Evolutionary conservation across 2,888 invertebrate species (phyloP).

Genomic region (Cheiracanthium punctorium): DNA sequence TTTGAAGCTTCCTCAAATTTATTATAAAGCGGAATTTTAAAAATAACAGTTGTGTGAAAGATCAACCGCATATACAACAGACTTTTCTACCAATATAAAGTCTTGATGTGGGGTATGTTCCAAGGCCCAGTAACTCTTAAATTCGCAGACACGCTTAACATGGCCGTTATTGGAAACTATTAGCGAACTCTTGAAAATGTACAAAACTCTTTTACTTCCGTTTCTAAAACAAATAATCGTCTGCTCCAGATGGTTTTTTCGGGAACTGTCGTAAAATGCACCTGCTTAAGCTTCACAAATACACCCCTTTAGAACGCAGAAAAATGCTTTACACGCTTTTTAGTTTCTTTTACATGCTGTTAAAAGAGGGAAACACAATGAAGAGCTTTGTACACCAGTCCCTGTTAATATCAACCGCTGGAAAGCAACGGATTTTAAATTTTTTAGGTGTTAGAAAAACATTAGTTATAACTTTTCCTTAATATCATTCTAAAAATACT

Average conservation of each 20-base stretch:
- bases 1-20: no score
- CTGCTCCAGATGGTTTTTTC: slow-evolving; percentile 31
- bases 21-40: no score
- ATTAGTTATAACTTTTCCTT: not conserved
- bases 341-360: not conserved
- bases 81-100: no score
- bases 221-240: slow-evolving; percentile 24
- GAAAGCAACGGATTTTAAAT: not conserved
- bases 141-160: no score
- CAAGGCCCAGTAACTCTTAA: no score
- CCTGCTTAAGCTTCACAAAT: slow-evolving; percentile 52
- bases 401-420: not conserved
- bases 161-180: no score
- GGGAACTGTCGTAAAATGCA: slow-evolving; percentile 57
- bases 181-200: no score
- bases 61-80: no score
- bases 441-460: not conserved
- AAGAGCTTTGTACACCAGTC: not conserved
- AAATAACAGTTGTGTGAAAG: no score
- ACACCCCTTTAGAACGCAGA: not conserved
- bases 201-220: not conserved
- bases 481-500: no score
- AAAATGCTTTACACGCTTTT: not conserved
- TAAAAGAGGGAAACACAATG: not conserved
- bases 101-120: no score